phyloP scores from a whole-genome alignment of 2,797 vertebrate species.

The Pseudocheirus occidentalis region DNA sequence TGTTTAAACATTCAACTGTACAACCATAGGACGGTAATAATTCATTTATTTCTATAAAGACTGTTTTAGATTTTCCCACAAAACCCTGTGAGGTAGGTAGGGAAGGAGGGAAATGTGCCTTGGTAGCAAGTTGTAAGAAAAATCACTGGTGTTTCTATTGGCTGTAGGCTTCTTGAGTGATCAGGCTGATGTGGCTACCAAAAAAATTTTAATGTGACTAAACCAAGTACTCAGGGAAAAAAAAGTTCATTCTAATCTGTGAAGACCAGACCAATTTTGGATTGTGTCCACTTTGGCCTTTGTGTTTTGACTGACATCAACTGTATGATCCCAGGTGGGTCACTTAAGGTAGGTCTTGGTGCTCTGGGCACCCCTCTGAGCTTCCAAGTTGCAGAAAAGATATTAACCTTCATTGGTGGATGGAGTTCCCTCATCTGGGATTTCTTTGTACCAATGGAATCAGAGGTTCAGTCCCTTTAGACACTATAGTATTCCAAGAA shows the following conservation, averaged over 20 bases:
- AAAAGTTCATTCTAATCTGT: not conserved
- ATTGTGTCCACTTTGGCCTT: not conserved
- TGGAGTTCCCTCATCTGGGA: too few relatives aligned
- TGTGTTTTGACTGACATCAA: not conserved
- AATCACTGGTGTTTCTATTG: not conserved
- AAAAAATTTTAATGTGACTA: not conserved
- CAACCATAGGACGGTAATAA: not conserved
- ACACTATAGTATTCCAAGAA: too few relatives aligned
- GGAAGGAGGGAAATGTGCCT: not conserved
- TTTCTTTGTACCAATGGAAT: too few relatives aligned
- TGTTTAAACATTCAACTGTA: not conserved
- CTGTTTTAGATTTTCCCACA: too few relatives aligned
- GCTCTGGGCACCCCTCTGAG: too few relatives aligned
- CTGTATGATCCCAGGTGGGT: too few relatives aligned
- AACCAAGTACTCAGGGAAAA: not conserved
- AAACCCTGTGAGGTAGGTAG: not conserved
- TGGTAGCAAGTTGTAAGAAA: not conserved
- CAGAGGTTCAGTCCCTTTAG: too few relatives aligned
- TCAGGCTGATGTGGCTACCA: not conserved
- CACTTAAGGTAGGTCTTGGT: too few relatives aligned
- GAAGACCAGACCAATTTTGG: not conserved
- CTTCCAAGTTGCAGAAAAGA: too few relatives aligned
- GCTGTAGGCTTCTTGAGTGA: not conserved
- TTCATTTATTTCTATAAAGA: not conserved
- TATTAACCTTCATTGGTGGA: too few relatives aligned